Evolutionary conservation across 2,888 invertebrate genomes (phyloP).

Genomic region (Drosophila fungiperda): DNA sequence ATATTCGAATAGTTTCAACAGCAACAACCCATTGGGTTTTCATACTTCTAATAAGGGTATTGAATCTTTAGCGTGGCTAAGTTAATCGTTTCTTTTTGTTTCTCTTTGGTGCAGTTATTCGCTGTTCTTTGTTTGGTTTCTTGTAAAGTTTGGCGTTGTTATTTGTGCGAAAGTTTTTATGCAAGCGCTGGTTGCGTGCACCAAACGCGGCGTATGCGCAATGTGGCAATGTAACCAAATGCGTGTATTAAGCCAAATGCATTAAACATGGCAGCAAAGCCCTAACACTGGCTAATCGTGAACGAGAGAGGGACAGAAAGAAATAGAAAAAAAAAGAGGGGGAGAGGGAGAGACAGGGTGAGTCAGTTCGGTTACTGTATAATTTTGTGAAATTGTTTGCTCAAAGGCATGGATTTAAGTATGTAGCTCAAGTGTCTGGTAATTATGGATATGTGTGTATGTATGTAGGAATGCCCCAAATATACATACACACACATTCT

Average conservation of each 20-base stretch:
- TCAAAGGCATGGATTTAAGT: slow-evolving; percentile 55
- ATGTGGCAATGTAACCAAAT: slow-evolving; percentile 58
- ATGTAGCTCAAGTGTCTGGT: slow-evolving; percentile 56
- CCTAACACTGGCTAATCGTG: slow-evolving; percentile 32
- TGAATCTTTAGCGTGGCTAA: neutral
- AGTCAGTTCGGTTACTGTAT: slow-evolving; percentile 24
- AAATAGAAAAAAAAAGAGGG: slow-evolving; percentile 1
- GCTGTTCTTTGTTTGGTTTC: slow-evolving; percentile 22
- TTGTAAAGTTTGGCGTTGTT: slow-evolving; percentile 20
- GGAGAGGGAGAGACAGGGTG: neutral
- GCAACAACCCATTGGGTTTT: neutral
- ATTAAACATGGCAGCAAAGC: slow-evolving; percentile 44
- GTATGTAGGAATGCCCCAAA: slow-evolving; percentile 1
- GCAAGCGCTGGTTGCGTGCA: slow-evolving; percentile 65
- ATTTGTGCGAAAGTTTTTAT: slow-evolving; percentile 54
- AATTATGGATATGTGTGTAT: slow-evolving; percentile 45
- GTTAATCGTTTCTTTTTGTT: neutral
- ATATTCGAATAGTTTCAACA: neutral
- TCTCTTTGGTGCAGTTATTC: slow-evolving; percentile 8
- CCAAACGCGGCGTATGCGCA: slow-evolving; percentile 72
- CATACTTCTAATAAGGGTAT: neutral
- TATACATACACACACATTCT: slow-evolving; percentile 1
- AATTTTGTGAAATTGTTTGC: slow-evolving; percentile 56
- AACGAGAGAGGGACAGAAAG: neutral
- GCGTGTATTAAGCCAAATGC: slow-evolving; percentile 54